Conservation (phyloP, 2,113 vertebrate genomes). For the Cheirogaleus medius region DNA sequence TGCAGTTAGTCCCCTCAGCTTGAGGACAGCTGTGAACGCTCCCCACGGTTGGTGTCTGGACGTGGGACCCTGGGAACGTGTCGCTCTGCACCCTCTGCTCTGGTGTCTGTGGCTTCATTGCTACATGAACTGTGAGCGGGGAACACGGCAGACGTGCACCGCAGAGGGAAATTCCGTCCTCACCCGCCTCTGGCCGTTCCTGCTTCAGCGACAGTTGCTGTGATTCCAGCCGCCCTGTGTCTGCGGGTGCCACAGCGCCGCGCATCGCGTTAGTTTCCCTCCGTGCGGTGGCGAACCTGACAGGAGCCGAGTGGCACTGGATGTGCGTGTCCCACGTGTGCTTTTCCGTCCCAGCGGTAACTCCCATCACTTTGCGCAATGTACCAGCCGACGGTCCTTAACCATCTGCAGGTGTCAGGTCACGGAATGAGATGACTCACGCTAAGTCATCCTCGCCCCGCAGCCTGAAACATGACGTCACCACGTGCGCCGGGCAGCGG, state of each 20-base stretch:
- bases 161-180: fast-evolving
- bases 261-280: fast-evolving
- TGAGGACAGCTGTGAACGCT: background rate
- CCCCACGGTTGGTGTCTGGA: background rate
- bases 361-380: fast-evolving
- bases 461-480: fast-evolving
- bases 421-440: no score
- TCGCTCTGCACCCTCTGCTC: fast-evolving
- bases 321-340: no score
- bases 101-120: fast-evolving
- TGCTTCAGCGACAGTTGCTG: fast-evolving
- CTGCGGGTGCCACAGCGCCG: fast-evolving
- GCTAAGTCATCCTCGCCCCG: background rate
- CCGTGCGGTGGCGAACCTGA: background rate
- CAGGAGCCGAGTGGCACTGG: fast-evolving
- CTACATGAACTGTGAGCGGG: fast-evolving
- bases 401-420: background rate
- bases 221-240: fast-evolving
- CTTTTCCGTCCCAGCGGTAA: no score
- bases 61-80: fast-evolving
- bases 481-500: fast-evolving
- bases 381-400: fast-evolving
- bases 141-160: fast-evolving
- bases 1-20: fast-evolving
- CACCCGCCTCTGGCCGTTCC: fast-evolving